Evolutionary conservation across 2,888 invertebrate genomes (phyloP), one percentile per base, ranked within the genome.

Genomic region (Biston stratarius): DNA sequence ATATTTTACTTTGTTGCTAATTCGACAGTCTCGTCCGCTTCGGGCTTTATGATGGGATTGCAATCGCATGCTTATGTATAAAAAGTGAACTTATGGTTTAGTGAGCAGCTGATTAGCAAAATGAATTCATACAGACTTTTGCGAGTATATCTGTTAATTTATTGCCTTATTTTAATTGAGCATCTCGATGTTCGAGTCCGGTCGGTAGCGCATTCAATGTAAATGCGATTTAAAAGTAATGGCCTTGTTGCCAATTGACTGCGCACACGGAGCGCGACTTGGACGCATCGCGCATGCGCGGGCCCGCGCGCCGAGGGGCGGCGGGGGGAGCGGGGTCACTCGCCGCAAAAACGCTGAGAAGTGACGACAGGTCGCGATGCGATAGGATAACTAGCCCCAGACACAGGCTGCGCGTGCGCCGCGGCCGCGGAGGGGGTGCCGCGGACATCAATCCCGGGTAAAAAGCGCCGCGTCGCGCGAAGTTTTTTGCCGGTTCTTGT

Each of bases 161-260:
- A 90, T 87, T 83, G 85, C 80, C 83, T 85, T 86, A 90, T 91
- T 92, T 92, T 92, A 92, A 92, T 91, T 91, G 89, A 82, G 83
- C 85, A 82, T 83, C 86, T 75, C 82, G 83, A 77, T 76, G 68
- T 60, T 40, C 45, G 59, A 61, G 66, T 34, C 77, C 80, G 77
- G 78, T 79, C 81, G 75, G 77, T 49, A 66, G 80, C 74, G 87
- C 92, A 92, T 92, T 92, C 92, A 92, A 92, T 92, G 92, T 90
- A 89, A 92, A 92, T 92, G 89, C 77, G 85, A 76, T 80, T 63
- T 82, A 77, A 83, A 84, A 88, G 87, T 89, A 87, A 90, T 89
- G 90, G 87, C 83, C 83, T 82, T 80, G 83, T 81, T 77, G 84
- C 77, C 88, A 83, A 87, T 87, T 82, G 88, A 77, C 77, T 75